Evolutionary conservation across 2,113 vertebrate species (phyloP).

Genomic region (Grammomys surdaster): DNA sequence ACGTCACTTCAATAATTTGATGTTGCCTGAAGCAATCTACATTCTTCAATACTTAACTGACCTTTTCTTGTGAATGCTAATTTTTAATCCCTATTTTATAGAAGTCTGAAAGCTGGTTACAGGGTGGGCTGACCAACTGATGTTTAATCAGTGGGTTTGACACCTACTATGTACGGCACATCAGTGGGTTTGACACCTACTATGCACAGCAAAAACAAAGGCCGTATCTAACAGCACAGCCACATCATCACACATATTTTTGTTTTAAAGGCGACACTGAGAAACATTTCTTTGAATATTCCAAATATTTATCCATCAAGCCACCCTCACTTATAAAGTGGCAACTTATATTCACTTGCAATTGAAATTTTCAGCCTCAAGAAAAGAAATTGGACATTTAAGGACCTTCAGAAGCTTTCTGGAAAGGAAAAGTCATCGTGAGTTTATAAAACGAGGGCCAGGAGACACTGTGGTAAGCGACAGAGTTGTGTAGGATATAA

Average conservation of each 20-base stretch:
- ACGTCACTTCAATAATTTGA: constrained; percentile 19
- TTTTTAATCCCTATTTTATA: constrained; percentile 44
- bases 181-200: not conserved
- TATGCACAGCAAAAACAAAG: not conserved
- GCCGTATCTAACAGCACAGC: not conserved
- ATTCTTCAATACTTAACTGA: constrained; percentile 47
- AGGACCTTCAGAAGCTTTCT: not conserved
- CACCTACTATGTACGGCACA: not conserved
- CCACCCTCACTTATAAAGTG: not conserved
- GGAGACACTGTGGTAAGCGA: not conserved
- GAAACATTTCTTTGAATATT: not conserved
- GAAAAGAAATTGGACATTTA: not conserved
- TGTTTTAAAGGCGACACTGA: not conserved
- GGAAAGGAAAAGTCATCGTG: not conserved
- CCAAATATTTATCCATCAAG: constrained; percentile 25
- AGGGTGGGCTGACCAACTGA: constrained; percentile 37
- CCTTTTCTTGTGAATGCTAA: constrained; percentile 43
- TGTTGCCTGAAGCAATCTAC: constrained; percentile 9
- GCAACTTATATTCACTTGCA: not conserved
- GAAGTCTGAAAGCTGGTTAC: constrained; percentile 37
- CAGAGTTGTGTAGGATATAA: constrained; percentile 16
- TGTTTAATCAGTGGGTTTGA: not conserved
- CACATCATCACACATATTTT: not conserved
- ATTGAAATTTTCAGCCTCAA: not conserved
- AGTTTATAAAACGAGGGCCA: not conserved